Conservation (phyloP, 2,888 invertebrate genomes). For the Drosophila phalerata region DNA sequence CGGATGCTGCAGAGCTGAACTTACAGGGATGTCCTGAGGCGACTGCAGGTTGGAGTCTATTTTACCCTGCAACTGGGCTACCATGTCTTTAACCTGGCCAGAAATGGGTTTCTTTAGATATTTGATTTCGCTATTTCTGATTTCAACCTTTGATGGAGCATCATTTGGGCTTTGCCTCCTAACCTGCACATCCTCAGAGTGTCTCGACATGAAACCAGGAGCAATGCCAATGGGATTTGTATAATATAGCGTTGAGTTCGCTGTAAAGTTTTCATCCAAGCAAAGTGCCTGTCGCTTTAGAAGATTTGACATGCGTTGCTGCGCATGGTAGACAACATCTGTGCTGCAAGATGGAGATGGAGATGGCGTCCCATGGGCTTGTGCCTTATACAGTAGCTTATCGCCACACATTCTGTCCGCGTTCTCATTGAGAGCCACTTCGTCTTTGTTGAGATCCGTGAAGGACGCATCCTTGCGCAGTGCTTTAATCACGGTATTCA, state of each 20-base stretch:
- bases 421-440: conserved; percentile 56
- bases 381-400: conserved; percentile 67
- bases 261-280: conserved; percentile 55
- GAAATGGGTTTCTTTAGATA: conserved; percentile 73
- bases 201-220: neutral
- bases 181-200: conserved; percentile 27
- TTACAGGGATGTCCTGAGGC: conserved; percentile 3
- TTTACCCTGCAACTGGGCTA: conserved; percentile 76
- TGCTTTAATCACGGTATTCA: conserved; percentile 80
- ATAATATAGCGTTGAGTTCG: conserved; percentile 46
- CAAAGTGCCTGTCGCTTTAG: conserved; percentile 66
- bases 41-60: conserved; percentile 50
- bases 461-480: conserved; percentile 75
- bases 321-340: conserved; percentile 25
- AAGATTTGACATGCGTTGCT: conserved; percentile 50
- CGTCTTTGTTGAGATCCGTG: conserved; percentile 55
- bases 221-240: conserved; percentile 46
- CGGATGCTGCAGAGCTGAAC: conserved; percentile 22
- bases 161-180: conserved; percentile 44
- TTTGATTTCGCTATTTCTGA: conserved; percentile 75
- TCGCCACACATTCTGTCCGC: conserved; percentile 53
- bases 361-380: conserved; percentile 39
- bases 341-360: conserved; percentile 49
- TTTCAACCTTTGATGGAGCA: conserved; percentile 54
- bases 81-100: conserved; percentile 78